Evolutionary conservation across 2,797 vertebrate species (phyloP), one percentile per base, ranked within the genome.

Genomic region (Manis pentadactyla): DNA sequence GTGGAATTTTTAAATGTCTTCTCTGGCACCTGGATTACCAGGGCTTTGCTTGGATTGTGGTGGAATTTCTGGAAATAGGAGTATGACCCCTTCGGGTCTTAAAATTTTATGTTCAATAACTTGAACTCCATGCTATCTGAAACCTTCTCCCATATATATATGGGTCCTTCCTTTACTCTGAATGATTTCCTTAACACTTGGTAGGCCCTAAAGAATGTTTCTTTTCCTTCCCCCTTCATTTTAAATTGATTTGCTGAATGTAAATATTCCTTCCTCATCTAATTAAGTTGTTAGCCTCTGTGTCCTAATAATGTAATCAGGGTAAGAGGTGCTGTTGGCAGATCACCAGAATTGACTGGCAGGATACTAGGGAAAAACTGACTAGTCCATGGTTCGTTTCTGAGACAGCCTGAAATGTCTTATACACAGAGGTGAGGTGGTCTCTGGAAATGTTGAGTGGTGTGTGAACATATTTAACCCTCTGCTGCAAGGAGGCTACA

Each of bases 231-330:
- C 34, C 29, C 64, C 39, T 83, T 87, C 42, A 61, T 84, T 96
- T 94, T 61, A 79, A 59, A 49, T 55, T 39, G 88, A 85, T 49
- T 82, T 46, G 31, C 69, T 69, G 27, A 74, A 71, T 66, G 42
- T 69, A 42, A 77, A 8, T 86, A 27, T 81, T 90, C 49, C 77
- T 93, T 90, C 27, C 63, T 92, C 69, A 82, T 84, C 15, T 59
- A 71, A 90, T 23, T 34, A 78, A 83, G 87, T 42, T 82, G 14
- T n/a, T 95, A 61, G 74, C 31, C 79, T 95, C 59, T 90, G 39
- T 91, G 91, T 93, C 87, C 75, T 86, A 51, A 63, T 75, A 49
- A 78, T 49, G 27, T 69, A 29, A 86, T 86, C 69, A 93, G 55
- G 39, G 12, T 61, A 87, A 82, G 69, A 51, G 63, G 51, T n/a